These are phyloP conservation scores for Tychaedon coryphoeus DNA, from an alignment of 2,113 vertebrate genomes.

Conservation along the genomic window DNA sequence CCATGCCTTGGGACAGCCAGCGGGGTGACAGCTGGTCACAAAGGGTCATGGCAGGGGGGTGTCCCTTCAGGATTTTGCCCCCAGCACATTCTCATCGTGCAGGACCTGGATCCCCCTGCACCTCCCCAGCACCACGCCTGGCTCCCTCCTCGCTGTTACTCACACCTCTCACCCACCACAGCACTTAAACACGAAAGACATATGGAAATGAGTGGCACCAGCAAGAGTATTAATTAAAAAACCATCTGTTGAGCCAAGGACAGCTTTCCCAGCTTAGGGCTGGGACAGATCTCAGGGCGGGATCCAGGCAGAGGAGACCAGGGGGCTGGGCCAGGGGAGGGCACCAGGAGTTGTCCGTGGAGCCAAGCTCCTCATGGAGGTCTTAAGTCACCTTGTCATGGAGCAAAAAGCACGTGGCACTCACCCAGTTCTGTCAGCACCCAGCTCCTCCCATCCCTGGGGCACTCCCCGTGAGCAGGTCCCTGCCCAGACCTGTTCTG, in stretches of 20 bases:
- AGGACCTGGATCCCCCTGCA: neutral
- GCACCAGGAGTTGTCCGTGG: rapidly evolving
- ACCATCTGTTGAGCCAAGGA: conserved; percentile 22
- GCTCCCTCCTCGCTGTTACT: neutral
- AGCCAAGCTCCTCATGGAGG: neutral
- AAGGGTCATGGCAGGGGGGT: neutral
- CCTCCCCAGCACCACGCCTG: neutral
- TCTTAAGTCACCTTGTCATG: neutral
- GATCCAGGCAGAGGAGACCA: neutral
- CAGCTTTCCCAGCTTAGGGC: neutral
- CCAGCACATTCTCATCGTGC: neutral
- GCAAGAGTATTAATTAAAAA: conserved; percentile 48
- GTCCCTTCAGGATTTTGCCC: neutral
- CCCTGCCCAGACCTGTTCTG: neutral
- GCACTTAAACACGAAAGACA: conserved; percentile 10
- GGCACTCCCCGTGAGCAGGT: rapidly evolving
- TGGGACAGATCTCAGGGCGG: neutral
- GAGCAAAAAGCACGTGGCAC: neutral
- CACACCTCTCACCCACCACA: conserved; percentile 52
- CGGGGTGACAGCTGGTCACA: rapidly evolving
- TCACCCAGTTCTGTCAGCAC: rapidly evolving
- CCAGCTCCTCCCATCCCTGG: neutral
- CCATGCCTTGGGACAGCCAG: neutral
- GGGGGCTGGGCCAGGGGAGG: neutral
- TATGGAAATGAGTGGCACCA: conserved; percentile 47